Base-by-base conservation (phyloP, 2,797 vertebrate species). In the Alcedo atthis region DNA sequence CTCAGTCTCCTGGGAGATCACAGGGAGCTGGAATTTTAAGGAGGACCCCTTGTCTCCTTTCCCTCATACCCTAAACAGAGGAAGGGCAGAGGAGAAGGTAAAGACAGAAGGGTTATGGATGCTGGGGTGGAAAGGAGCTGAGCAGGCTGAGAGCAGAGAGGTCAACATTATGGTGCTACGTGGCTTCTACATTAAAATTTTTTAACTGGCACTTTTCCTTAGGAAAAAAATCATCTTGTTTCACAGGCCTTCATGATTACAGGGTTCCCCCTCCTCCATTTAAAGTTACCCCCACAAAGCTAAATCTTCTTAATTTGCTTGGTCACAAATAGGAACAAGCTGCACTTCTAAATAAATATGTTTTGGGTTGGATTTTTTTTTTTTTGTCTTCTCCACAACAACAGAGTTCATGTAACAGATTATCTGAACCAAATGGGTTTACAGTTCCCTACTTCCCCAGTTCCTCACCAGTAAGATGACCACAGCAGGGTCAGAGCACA, bases 251-350 rank as follows among this genome's bases (percentile, higher is more conserved):
- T 74, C 76, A 32, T 86, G 82, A 90, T 92, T 90, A 87, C 6
- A 84, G 45, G 19, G 35, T 35, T 62, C 37, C 49, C 73, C 68
- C 22, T 70, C n/a, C 73, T 57, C 53, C 89, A 81, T 66, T 84
- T 71, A 69, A 71, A 95, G 94, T 84, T 66, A 76, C 48, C 46
- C 79, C 80, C 83, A 77, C 92, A 86, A 90, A 95, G 87, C 76
- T 93, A 75, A 61, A 20, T 67, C 70, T 77, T 91, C 77, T 58
- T 85, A 86, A 95, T 95, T 96, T 51, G 62, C 83, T 89, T 82
- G 68, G 20, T 90, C 90, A 76, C 62, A 94, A 97, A 96, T 92
- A 59, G 80, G 81, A 96, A 95, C 89, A 97, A 96, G 92, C 82
- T 96, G 93, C 84, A 92, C 74, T 91, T 88, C 86, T 89, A 91